Base-by-base conservation (phyloP, 1,140 invertebrate genomes). In the Anastrepha obliqua region DNA sequence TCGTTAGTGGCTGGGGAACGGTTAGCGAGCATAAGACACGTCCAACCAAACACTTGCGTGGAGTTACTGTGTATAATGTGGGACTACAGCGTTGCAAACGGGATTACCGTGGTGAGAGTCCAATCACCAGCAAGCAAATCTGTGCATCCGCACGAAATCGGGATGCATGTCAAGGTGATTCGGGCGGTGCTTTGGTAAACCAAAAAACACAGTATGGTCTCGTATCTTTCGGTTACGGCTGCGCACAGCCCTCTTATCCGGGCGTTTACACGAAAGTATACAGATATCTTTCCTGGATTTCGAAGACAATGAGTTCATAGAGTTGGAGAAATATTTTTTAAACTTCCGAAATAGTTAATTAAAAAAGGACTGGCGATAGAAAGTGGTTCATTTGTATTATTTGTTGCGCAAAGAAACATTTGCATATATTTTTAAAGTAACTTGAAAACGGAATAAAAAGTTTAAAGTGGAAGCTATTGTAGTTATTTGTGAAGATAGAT, bases 141-240 rank as follows among this genome's bases (percentile, higher is more conserved):
- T 95, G 95, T 87, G 95, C 94, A 29, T 94, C 94, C 0, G 88
- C 47, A 92, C 11, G 67, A 86, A 87, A 89, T 7, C 91, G 93
- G 13, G 91, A 91, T 85, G 86, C 88, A 8, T 92, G 91, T 62
- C 88, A 89, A 62, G 90, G 92, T 0, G 94, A 95, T 86, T 94
- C 94, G 1, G 94, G 94, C 20, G 93, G 94, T 8, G 93, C 94
- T 11, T 89, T 94, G 55, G 89, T 93, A 11, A 86, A 87, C 29
- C 62, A 91, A 1, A 89, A 90, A 20, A 88, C 55, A 1, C 88
- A 91, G 70, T 90, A 92, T 85, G 96, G 96, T 15, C 91, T 96
- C 44, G 94, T 95, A 0, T 95, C 95, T 42, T 96, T 95, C 94
- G 96, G 95, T 44, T 92, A 93, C 60, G 94, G 94, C 1, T 96